Evolutionary conservation across 1,140 invertebrate genomes (phyloP).

Genomic region (Capitella teleta): DNA sequence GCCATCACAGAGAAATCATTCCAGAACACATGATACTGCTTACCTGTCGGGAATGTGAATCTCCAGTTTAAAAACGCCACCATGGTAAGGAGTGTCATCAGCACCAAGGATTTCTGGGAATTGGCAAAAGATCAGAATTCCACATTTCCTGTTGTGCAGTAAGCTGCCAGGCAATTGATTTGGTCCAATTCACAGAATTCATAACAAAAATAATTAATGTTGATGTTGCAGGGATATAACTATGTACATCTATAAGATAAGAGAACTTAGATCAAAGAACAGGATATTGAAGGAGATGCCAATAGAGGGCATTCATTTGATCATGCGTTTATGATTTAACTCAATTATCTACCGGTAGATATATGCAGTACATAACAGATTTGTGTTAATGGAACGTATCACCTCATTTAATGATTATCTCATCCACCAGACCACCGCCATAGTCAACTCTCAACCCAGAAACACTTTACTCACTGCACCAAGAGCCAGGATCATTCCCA

Average conservation of each 20-base stretch:
- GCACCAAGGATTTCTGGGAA: constrained; percentile 34
- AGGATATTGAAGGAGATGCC: too few relatives aligned
- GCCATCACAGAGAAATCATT: neutral
- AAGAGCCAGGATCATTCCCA: too few relatives aligned
- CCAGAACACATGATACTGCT: constrained; percentile 9
- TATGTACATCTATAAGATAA: too few relatives aligned
- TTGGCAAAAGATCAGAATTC: constrained; percentile 4
- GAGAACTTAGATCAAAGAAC: too few relatives aligned
- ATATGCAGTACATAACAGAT: neutral
- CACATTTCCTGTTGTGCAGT: neutral
- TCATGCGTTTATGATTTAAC: neutral
- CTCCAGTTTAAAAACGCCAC: constrained; percentile 61
- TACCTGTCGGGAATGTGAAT: constrained; percentile 58
- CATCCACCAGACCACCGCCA: too few relatives aligned
- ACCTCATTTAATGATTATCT: too few relatives aligned
- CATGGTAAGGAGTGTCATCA: constrained; percentile 50
- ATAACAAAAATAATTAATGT: neutral
- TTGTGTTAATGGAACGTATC: neutral
- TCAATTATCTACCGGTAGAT: neutral
- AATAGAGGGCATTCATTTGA: too few relatives aligned
- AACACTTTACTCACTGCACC: too few relatives aligned
- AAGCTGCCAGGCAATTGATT: neutral
- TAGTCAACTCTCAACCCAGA: too few relatives aligned
- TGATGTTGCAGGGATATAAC: neutral
- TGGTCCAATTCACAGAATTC: neutral